Base-by-base conservation (phyloP, 2,113 vertebrate genomes). In the Mormoops blainvillei region DNA sequence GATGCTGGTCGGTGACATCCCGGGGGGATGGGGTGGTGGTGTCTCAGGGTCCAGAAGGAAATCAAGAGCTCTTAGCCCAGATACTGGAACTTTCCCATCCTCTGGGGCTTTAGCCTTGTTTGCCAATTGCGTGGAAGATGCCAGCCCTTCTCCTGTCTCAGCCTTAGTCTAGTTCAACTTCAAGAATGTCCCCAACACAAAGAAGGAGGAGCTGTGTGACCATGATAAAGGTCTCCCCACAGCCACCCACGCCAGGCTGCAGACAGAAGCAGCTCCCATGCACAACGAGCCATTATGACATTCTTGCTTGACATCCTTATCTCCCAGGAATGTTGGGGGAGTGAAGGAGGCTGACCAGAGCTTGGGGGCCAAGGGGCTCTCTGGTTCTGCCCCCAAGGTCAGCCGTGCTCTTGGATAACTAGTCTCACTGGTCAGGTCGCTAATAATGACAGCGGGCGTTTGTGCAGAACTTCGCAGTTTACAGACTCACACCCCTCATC, bases 241-340 rank as follows among this genome's bases (percentile, higher is more conserved):
- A 19, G 43, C 70, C 2, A 11, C 87, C 63, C 38, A 24, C 0
- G 1, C 38, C 6, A 0, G 36, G 65, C 43, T 67, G 54, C 52
- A 31, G 87, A 15, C 5, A 0, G 58, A 12, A 0, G 0, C 1
- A 41, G 36, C 31, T 3, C 20, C 48, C 52, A 0, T 0, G 5
- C 20, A 63, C 68, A 89, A 7, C 0, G 84, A 36, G 54, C 56
- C 48, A 0, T 48, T 19, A 15, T 36, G 58, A 45, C 2, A 10
- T 54, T 48, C 48, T n/a, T 5, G 26, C 68, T 45, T 3, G 73
- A 52, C 63, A 12, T 2, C 9, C 6, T 19, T 70, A 43, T 28
- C 84, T 77, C 81, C 5, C 3, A 65, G 94, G 89, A 93, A 68
- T 71, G 82, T 7, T 2, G 50, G 67, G 77, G 93, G 65, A 31